Evolutionary conservation across 2,113 vertebrate genomes (phyloP).

Genomic region (Tupaia tana): DNA sequence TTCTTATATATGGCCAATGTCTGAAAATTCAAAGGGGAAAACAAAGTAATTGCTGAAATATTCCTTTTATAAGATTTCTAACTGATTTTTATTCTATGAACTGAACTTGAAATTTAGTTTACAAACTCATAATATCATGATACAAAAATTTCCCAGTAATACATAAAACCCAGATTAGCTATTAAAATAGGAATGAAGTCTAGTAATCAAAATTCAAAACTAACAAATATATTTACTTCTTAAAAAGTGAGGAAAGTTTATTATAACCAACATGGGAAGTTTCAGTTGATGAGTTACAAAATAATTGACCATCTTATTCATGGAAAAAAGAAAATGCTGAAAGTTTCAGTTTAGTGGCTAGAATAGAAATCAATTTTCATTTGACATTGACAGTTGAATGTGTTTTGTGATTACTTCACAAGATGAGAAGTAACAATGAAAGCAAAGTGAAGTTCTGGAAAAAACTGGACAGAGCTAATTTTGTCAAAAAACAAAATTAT

Average conservation of each 20-base stretch:
- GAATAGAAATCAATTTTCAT: constrained; percentile 9
- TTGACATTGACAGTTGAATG: neutral
- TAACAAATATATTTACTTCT: neutral
- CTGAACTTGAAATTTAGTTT: neutral
- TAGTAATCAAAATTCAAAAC: neutral
- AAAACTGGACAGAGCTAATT: no score
- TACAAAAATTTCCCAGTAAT: neutral
- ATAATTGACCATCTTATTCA: neutral
- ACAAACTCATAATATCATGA: neutral
- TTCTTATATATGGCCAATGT: neutral
- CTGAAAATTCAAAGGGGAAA: neutral
- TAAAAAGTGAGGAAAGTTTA: neutral
- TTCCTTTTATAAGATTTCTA: neutral
- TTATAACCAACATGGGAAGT: neutral
- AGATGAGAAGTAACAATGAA: no score
- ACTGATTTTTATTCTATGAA: neutral
- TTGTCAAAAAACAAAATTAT: no score
- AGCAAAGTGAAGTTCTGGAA: neutral
- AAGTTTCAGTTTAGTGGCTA: neutral
- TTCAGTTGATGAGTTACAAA: neutral
- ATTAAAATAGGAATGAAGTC: neutral
- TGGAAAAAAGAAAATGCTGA: constrained; percentile 4
- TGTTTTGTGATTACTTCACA: neutral
- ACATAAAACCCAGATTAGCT: neutral
- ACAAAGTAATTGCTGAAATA: neutral